phyloP scores from a whole-genome alignment of 2,113 vertebrate species.

The Lycaon pictus region DNA sequence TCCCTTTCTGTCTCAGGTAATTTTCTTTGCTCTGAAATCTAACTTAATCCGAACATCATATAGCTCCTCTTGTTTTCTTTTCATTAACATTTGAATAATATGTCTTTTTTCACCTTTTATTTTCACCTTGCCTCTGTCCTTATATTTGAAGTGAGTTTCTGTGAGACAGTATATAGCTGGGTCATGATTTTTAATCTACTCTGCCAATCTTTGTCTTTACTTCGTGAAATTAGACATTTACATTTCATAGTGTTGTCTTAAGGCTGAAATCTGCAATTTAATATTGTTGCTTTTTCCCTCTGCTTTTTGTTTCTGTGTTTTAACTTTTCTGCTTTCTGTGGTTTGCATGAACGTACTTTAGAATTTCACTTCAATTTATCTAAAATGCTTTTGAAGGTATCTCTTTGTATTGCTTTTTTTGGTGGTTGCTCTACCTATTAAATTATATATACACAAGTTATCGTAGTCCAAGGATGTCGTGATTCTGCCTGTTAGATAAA shows the following conservation, averaged over 20 bases:
- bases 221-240: not conserved
- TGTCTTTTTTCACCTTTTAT: not conserved
- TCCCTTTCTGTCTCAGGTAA: not conserved
- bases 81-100: not conserved
- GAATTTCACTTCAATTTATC: not conserved
- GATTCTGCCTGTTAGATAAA: not conserved
- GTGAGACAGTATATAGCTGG: not conserved
- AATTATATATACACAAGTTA: not conserved
- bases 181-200: not conserved
- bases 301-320: not conserved
- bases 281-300: not conserved
- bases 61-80: not conserved
- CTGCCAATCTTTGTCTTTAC: not conserved
- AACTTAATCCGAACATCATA: not conserved
- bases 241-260: not conserved
- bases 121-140: not conserved
- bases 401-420: not conserved
- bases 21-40: not conserved
- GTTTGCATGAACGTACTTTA: not conserved
- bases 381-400: not conserved
- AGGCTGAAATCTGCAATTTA: not conserved
- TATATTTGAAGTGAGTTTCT: not conserved
- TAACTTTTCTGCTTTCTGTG: not conserved
- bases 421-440: not conserved
- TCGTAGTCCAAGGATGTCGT: not conserved